Base-by-base conservation (phyloP, 92 coral and sea anemone genomes). In the Phenganax stokvisi region DNA sequence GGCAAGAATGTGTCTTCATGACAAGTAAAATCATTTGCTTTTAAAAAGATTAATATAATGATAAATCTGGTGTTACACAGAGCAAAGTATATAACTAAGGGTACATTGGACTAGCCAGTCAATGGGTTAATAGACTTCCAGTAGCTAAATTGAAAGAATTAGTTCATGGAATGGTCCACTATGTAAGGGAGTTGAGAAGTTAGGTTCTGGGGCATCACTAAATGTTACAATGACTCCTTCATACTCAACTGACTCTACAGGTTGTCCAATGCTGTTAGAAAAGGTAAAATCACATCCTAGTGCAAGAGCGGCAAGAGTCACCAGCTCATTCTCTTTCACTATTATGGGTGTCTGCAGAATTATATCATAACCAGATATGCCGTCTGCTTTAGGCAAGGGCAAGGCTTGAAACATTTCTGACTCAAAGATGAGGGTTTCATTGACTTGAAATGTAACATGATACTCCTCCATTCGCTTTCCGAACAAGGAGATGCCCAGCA, bases 401-500 rank as follows among this genome's bases (percentile, higher is more conserved):
- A 8, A 13, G 10, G 87, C 25, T 2, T 10, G 57, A 63, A 47
- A 76, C 30, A 54, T 63, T 13, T 63, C 67, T 30, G 28, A 16
- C 51, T 29, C 25, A 20, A 20, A 20, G 25, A 20, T 20, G 25
- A 20, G 25, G 25, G 25, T 30, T 9, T 69, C 72, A n/a, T 64
- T 79, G 51, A 89, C 74, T 10, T 54, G 71, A 52, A 82, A 47
- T 20, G 66, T 60, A 0, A 89, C 87, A 25, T 79, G 56, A 29
- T 73, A 84, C 62, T 56, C 25, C 4, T 47, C 27, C 25, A 4
- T 59, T 29, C 84, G 68, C 47, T 85, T 72, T 12, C 97, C 97
- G 52, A 89, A 92, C 60, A 92, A 83, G 6, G 90, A 90, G 17
- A 92, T 84, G 51, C 97, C 97, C 67, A 86, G 81, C 12, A 92